Evolutionary conservation across 2,888 invertebrate genomes (phyloP).

Genomic region (Hirudinaria manillensis): DNA sequence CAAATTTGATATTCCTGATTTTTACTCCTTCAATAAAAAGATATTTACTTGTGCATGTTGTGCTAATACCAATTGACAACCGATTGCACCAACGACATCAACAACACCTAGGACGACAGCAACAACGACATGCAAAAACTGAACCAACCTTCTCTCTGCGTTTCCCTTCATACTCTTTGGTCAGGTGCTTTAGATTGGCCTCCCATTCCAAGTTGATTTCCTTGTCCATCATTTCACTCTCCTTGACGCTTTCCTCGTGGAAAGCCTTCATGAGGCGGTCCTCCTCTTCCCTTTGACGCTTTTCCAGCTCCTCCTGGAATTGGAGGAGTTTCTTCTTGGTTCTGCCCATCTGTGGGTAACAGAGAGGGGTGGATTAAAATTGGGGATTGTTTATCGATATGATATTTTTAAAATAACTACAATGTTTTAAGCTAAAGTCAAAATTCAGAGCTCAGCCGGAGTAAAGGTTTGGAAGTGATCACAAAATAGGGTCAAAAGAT

Average conservation of each 20-base stretch:
- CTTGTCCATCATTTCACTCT: constrained; percentile 80
- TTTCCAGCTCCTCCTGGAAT: constrained; percentile 51
- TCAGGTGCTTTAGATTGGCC: constrained; percentile 48
- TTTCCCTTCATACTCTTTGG: constrained; percentile 45
- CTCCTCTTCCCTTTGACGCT: constrained; percentile 49
- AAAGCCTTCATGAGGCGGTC: constrained; percentile 47
- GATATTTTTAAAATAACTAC: no score
- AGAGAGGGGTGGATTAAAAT: not conserved
- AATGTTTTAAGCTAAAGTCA: no score
- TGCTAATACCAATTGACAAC: no score
- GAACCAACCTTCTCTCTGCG: constrained; percentile 9
- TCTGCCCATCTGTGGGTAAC: constrained; percentile 28
- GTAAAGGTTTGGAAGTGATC: no score
- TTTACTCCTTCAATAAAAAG: no score
- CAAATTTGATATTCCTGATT: no score
- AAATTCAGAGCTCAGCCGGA: no score
- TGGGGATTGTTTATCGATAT: no score
- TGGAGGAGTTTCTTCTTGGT: constrained; percentile 47
- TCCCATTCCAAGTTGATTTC: constrained; percentile 70
- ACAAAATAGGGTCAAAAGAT: no score
- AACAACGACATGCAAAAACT: not conserved
- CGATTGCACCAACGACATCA: no score
- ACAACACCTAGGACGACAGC: no score
- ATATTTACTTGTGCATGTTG: no score
- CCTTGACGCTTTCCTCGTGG: constrained; percentile 57